Conservation (phyloP, 2,797 vertebrate genomes). For the Zenarchopterus dispar region DNA sequence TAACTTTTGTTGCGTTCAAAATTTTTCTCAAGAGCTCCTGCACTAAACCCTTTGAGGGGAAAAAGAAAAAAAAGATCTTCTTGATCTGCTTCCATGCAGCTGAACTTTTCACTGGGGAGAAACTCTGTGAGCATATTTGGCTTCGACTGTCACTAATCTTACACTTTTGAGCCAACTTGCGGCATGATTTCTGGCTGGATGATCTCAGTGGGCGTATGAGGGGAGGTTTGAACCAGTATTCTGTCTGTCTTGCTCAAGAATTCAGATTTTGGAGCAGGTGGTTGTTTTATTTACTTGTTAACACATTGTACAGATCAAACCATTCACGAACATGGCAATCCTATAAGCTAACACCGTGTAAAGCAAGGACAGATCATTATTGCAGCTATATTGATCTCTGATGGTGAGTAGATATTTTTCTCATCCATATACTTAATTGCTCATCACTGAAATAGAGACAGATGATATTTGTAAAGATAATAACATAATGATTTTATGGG, state of each 20-base stretch:
- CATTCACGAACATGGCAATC: too few relatives aligned
- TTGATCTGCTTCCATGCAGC: conserved; percentile 57
- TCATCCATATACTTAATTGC: not conserved
- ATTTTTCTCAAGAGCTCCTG: conserved; percentile 37
- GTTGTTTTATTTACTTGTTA: not conserved
- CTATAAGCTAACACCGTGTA: too few relatives aligned
- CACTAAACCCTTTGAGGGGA: conserved; percentile 44
- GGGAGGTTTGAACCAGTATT: conserved; percentile 11
- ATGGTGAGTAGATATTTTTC: too few relatives aligned
- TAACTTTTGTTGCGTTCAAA: conserved; percentile 44
- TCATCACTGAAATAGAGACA: not conserved
- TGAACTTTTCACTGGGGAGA: conserved; percentile 48
- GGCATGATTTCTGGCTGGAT: conserved; percentile 38
- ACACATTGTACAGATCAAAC: not conserved
- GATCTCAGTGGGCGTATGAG: conserved; percentile 26
- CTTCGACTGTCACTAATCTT: conserved; percentile 50
- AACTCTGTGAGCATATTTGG: conserved; percentile 32
- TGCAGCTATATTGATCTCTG: too few relatives aligned
- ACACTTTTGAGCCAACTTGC: conserved; percentile 38
- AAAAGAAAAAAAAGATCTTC: conserved; percentile 24
- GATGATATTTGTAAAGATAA: not conserved
- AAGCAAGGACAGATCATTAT: too few relatives aligned
- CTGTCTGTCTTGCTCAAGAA: not conserved
- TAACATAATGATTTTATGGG: too few relatives aligned
- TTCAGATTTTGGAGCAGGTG: conserved; percentile 2